Conservation (phyloP, 2,113 vertebrate genomes). For the Puffinus mauretanicus region DNA sequence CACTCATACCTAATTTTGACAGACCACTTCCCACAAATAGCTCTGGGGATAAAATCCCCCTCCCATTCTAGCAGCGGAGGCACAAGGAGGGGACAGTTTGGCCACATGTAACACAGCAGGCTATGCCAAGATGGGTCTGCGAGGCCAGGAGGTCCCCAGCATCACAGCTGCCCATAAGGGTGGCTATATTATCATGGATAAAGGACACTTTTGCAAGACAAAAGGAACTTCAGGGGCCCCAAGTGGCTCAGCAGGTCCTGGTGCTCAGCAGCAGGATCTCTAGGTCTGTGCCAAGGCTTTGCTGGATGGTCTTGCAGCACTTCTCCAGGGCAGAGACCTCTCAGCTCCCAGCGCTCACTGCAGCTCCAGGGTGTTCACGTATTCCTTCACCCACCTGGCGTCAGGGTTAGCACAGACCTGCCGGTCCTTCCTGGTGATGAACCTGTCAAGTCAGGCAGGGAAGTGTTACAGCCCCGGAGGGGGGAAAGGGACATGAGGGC, state of each 20-base stretch:
- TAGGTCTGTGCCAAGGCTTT: neutral
- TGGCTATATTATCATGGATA: neutral
- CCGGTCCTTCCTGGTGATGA: constrained; percentile 20
- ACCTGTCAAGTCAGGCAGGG: neutral
- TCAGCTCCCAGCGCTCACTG: neutral
- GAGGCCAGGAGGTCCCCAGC: neutral
- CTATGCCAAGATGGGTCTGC: neutral
- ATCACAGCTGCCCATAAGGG: neutral
- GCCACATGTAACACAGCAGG: neutral
- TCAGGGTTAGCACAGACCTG: constrained; percentile 35
- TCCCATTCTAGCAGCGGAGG: neutral
- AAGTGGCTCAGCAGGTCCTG: neutral
- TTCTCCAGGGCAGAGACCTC: neutral
- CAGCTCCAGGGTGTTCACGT: constrained; percentile 13
- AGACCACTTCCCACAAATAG: neutral
- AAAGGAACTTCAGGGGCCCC: neutral
- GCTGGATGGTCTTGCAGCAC: neutral
- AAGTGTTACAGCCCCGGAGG: neutral
- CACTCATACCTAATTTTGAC: neutral
- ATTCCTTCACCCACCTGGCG: constrained; percentile 34
- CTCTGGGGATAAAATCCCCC: neutral
- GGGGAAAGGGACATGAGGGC: neutral
- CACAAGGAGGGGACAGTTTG: neutral
- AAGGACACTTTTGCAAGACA: neutral
- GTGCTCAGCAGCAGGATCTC: neutral